phyloP scores from a whole-genome alignment of 2,113 vertebrate species.

The Microtus richardsoni region DNA sequence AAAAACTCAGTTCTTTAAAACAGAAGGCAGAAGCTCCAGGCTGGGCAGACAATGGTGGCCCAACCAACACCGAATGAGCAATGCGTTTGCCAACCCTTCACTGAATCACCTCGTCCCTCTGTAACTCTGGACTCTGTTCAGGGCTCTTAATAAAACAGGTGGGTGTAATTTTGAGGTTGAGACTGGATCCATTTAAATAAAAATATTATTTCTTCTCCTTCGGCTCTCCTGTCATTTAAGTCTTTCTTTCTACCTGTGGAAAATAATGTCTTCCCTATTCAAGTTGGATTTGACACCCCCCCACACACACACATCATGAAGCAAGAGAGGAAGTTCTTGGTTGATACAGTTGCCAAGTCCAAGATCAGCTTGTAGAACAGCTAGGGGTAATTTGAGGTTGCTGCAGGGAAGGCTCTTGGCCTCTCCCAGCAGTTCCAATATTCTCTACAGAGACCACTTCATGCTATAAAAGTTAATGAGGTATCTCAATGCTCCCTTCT shows the following conservation, averaged over 20 bases:
- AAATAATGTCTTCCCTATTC: neutral
- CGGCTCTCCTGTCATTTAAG: neutral
- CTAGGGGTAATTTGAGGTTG: neutral
- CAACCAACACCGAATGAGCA: fast-evolving
- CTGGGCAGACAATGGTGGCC: neutral
- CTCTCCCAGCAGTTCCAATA: neutral
- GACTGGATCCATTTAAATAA: neutral
- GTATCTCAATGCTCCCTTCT: neutral
- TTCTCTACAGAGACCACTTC: neutral
- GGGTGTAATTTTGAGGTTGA: neutral
- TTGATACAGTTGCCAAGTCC: neutral
- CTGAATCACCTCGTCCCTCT: no score
- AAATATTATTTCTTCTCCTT: neutral
- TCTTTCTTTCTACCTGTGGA: neutral
- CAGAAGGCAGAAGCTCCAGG: neutral
- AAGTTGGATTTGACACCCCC: neutral
- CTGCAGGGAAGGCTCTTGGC: neutral
- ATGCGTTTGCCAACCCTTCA: neutral
- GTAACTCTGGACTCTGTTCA: neutral
- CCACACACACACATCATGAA: neutral
- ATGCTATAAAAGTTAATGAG: neutral
- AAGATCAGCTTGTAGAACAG: neutral
- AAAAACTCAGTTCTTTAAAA: neutral
- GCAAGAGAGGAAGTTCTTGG: neutral
- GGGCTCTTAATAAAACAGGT: neutral